A percentile compares a stretch with the other conserved stretches of the same genome.
Evolutionary conservation across 2,797 vertebrate species (phyloP).

Genomic region (Sparidentex hasta): DNA sequence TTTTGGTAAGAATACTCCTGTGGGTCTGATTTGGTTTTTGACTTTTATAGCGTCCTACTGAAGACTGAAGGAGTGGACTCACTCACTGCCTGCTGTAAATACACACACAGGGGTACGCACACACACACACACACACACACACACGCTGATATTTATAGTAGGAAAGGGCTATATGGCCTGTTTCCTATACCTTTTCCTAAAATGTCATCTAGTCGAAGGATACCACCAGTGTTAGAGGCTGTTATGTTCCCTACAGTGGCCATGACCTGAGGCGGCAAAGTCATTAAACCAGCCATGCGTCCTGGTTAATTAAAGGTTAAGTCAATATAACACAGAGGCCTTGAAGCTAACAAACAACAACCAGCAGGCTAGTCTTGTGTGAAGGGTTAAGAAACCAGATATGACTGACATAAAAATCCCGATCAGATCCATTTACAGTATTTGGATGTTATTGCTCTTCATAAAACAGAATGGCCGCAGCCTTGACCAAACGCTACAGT

Average conservation of each 20-base stretch:
- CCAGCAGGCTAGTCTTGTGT: conserved; percentile 5
- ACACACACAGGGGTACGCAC: conserved; percentile 51
- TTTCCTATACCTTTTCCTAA: conserved; percentile 61
- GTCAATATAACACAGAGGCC: conserved; percentile 68
- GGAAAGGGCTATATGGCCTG: conserved; percentile 44
- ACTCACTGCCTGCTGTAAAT: conserved; percentile 59
- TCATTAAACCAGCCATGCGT: conserved; percentile 63
- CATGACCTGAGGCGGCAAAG: conserved; percentile 66
- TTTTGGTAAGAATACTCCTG: conserved; percentile 71
- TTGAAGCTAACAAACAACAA: conserved; percentile 53
- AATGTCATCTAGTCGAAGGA: conserved; percentile 65
- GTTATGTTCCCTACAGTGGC: conserved; percentile 52
- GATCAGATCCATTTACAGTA: conserved; percentile 52
- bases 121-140: conserved; percentile 5
- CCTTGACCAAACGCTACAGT: conserved; percentile 54
- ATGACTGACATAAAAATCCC: conserved; percentile 50
- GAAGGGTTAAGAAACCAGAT: conserved; percentile 42
- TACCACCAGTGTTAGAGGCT: conserved; percentile 51
- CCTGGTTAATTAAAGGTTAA: conserved; percentile 77
- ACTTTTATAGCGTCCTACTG: conserved; percentile 77
- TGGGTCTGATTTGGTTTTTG: conserved; percentile 73
- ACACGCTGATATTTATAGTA: conserved; percentile 50
- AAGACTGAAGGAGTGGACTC: conserved; percentile 63
- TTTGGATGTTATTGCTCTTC: conserved; percentile 41
- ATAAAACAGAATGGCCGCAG: conserved; percentile 58